Evolutionary conservation across 2,888 invertebrate species (phyloP).

Genomic region (Xylocampa areola): DNA sequence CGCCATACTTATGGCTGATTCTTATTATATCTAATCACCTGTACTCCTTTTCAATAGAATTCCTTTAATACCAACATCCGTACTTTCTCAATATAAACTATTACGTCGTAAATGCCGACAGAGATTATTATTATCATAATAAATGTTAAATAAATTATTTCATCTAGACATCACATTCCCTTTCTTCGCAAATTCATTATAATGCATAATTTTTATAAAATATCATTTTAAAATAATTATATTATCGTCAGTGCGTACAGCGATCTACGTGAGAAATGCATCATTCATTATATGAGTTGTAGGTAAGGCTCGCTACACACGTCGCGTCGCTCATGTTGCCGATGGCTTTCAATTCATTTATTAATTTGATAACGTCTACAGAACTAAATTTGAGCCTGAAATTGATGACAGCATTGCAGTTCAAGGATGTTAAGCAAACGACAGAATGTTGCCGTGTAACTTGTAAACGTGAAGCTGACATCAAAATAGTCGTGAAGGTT

Average conservation of each 20-base stretch:
- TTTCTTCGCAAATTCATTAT: constrained; percentile 19
- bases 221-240: constrained; percentile 18
- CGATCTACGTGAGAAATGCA: constrained; percentile 31
- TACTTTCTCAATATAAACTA: constrained; percentile 8
- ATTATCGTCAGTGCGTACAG: constrained; percentile 1
- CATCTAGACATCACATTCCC: constrained; percentile 22
- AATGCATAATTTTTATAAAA: constrained; percentile 20
- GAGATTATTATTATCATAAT: constrained; percentile 31
- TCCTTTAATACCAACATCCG: constrained; percentile 6
- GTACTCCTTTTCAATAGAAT: constrained; percentile 19
- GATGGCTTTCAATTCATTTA: no score
- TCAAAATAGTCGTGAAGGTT: not conserved
- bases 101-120: constrained; percentile 18
- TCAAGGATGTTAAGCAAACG: not conserved
- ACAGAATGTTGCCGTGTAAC: no score
- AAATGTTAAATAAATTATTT: constrained; percentile 32
- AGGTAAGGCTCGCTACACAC: not conserved
- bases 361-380: no score
- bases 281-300: not conserved
- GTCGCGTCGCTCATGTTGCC: not conserved
- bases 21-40: constrained; percentile 27
- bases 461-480: no score
- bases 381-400: not conserved
- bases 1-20: constrained; percentile 5
- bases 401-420: not conserved